Conservation (phyloP, 2,113 vertebrate species). For the Aleadryas rufinucha region DNA sequence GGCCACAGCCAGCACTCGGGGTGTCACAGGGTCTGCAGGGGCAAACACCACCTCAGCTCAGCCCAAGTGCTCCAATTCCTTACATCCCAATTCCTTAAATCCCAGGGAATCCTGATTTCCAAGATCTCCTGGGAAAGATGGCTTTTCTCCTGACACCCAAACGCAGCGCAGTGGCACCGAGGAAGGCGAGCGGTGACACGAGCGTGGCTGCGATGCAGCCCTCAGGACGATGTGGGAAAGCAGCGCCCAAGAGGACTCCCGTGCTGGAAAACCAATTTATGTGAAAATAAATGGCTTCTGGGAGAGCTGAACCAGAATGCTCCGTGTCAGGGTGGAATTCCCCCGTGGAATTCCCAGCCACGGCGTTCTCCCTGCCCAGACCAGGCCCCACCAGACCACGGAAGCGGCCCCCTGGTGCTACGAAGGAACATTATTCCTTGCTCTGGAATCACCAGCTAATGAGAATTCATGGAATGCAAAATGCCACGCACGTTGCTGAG, state of each 20-base stretch:
- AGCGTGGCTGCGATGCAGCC: background rate
- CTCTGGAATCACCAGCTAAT: background rate
- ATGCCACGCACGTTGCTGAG: background rate
- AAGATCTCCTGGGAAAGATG: background rate
- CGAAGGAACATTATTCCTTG: background rate
- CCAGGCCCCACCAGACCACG: background rate
- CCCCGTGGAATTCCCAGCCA: background rate
- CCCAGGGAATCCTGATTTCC: background rate
- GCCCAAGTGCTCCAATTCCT: accelerated
- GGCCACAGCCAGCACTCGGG: accelerated
- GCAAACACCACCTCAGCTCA: background rate
- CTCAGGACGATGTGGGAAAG: background rate
- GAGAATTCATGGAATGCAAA: background rate
- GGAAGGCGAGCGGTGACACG: background rate
- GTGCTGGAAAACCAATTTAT: background rate
- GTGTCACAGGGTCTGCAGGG: accelerated
- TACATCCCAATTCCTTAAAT: background rate
- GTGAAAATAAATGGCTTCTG: background rate
- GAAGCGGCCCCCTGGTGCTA: background rate
- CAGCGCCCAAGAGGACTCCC: background rate
- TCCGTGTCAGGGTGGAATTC: background rate
- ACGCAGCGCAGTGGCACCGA: accelerated
- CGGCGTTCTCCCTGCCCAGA: accelerated
- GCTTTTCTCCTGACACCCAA: too few species aligned
- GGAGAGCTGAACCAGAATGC: background rate